These are phyloP conservation scores for Darevskia nairensis DNA, from an alignment of 2,797 vertebrate species.

Conservation along the genomic window DNA sequence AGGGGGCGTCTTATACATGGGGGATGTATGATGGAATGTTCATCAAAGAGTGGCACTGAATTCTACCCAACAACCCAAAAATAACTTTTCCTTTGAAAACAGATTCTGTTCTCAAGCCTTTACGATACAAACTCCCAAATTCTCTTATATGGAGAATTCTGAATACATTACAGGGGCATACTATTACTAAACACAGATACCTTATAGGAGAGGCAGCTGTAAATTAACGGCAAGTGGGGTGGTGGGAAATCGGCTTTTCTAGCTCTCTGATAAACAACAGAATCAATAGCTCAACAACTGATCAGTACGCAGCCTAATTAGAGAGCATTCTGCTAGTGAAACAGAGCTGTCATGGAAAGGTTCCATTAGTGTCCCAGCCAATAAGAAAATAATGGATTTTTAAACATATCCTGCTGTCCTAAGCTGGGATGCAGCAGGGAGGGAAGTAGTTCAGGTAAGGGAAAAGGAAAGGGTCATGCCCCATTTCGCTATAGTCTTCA, in stretches of 20 bases:
- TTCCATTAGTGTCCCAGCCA: constrained; percentile 84
- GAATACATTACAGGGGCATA: constrained; percentile 15
- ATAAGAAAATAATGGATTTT: constrained; percentile 84
- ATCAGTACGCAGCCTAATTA: constrained; percentile 82
- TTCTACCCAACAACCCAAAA: too few species aligned
- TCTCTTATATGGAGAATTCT: neutral
- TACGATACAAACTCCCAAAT: accelerated
- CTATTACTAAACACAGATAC: constrained; percentile 24
- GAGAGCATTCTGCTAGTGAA: constrained; percentile 82
- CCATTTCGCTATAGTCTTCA: constrained; percentile 73
- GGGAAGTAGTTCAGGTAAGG: constrained; percentile 63
- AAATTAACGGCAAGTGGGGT: constrained; percentile 69
- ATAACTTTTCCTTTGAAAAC: neutral
- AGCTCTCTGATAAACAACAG: constrained; percentile 81
- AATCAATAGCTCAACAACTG: constrained; percentile 83
- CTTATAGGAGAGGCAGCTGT: constrained; percentile 48
- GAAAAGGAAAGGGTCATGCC: constrained; percentile 68
- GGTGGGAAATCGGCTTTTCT: constrained; percentile 60
- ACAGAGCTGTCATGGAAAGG: constrained; percentile 77
- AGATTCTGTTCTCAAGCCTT: constrained; percentile 4
- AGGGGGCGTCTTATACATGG: too few species aligned
- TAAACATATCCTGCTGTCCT: constrained; percentile 74
- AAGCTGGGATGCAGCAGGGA: constrained; percentile 65
- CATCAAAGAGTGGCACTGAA: too few species aligned
- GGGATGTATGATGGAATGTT: too few species aligned